These are phyloP conservation scores for Microcebus lehilahytsara DNA, from an alignment of 2,113 vertebrate genomes.

Conservation along the genomic window DNA sequence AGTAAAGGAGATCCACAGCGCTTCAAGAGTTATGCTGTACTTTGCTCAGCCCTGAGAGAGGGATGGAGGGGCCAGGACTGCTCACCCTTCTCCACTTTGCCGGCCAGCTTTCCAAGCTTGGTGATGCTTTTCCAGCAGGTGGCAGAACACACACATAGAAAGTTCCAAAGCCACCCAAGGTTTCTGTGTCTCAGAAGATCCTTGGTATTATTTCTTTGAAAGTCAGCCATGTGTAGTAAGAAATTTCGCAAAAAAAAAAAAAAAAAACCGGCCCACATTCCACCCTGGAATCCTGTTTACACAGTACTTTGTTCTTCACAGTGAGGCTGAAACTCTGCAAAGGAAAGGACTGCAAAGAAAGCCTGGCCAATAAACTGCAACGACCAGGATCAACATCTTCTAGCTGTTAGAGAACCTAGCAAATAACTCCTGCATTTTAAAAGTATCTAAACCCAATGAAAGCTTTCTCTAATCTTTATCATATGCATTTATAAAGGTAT, in stretches of 20 bases:
- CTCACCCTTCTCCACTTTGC: background rate
- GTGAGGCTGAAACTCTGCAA: slow-evolving; percentile 35
- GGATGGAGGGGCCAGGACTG: background rate
- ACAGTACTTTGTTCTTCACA: background rate
- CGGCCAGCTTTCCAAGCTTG: slow-evolving; percentile 17
- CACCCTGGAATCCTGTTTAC: slow-evolving; percentile 19
- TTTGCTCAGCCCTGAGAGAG: background rate
- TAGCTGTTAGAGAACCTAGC: background rate
- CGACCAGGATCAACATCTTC: background rate
- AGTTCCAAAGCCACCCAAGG: slow-evolving; percentile 34
- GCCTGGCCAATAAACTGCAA: background rate
- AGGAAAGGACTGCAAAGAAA: background rate
- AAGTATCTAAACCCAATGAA: background rate
- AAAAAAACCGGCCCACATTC: background rate
- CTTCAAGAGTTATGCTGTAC: background rate
- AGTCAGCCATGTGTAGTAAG: background rate
- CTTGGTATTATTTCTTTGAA: slow-evolving; percentile 6
- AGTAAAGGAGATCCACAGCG: background rate
- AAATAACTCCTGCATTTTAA: background rate
- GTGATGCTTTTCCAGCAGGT: slow-evolving; percentile 74
- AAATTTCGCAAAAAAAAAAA: slow-evolving; percentile 32
- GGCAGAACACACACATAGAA: slow-evolving; percentile 77
- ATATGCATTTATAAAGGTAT: background rate
- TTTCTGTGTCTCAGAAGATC: slow-evolving; percentile 5
- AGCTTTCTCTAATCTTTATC: background rate